phyloP scores from a whole-genome alignment of 2,888 invertebrate genomes.

The Eupithecia tripunctaria region DNA sequence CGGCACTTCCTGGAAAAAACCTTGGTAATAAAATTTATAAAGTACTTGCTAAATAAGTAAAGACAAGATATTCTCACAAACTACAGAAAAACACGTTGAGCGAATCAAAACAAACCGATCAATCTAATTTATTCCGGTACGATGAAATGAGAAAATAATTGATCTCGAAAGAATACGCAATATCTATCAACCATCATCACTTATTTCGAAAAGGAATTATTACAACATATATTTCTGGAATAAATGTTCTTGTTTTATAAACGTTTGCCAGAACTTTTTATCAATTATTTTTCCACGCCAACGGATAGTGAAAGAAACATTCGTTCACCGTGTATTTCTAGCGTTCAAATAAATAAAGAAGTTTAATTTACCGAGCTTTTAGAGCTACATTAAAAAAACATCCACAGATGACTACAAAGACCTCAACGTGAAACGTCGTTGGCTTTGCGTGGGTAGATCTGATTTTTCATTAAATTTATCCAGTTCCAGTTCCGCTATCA shows the following conservation, averaged over 20 bases:
- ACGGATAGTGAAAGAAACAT: background rate
- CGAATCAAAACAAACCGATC: conserved; percentile 9
- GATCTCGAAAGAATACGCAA: conserved; percentile 13
- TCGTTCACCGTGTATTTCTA: background rate
- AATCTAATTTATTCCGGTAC: conserved; percentile 10
- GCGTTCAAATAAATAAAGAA: background rate
- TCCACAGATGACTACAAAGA: background rate
- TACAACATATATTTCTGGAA: conserved; percentile 9
- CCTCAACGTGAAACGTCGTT: background rate
- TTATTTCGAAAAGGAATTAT: conserved; percentile 8
- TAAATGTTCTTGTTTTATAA: conserved; percentile 7
- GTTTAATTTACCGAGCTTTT: background rate
- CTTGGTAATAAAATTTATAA: background rate
- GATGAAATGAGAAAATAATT: conserved; percentile 10
- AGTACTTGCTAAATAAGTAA: background rate
- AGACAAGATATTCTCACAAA: background rate
- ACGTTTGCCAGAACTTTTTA: background rate
- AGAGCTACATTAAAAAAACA: background rate
- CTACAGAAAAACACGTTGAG: background rate
- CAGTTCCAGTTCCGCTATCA: background rate
- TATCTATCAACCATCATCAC: conserved; percentile 12
- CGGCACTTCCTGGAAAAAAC: conserved; percentile 85
- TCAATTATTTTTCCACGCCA: background rate
- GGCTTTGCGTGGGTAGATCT: background rate
- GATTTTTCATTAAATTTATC: background rate